Evolutionary conservation across 2,888 invertebrate species (phyloP).

Genomic region (Nipponacmea schrenckii): DNA sequence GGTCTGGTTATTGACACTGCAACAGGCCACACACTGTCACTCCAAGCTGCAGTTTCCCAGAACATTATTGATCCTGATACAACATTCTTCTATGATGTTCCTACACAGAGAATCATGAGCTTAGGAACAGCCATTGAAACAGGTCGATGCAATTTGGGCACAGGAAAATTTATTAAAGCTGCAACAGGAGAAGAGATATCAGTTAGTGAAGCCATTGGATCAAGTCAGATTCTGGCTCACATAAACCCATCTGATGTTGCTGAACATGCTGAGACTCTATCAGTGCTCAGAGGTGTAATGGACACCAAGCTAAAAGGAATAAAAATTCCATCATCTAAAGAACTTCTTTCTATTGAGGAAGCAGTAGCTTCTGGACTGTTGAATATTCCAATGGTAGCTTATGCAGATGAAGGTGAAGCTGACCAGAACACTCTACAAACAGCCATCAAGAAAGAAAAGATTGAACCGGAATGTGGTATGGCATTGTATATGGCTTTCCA

Average conservation of each 20-base stretch:
- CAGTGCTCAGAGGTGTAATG: slow-evolving; percentile 48
- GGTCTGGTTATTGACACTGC: slow-evolving; percentile 68
- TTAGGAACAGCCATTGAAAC: slow-evolving; percentile 53
- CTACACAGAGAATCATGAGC: slow-evolving; percentile 48
- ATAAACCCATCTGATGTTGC: slow-evolving; percentile 50
- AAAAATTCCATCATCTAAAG: slow-evolving; percentile 80
- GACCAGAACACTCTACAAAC: slow-evolving; percentile 49
- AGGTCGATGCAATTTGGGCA: slow-evolving; percentile 53
- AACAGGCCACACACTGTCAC: slow-evolving; percentile 64
- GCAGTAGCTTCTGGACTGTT: slow-evolving; percentile 53
- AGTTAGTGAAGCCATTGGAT: slow-evolving; percentile 89
- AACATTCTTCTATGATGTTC: slow-evolving; percentile 54
- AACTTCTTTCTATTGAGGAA: slow-evolving; percentile 74
- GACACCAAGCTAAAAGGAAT: slow-evolving; percentile 75
- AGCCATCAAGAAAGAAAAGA: slow-evolving; percentile 52
- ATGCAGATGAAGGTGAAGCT: slow-evolving; percentile 42
- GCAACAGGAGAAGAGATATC: slow-evolving; percentile 87
- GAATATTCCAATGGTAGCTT: slow-evolving; percentile 49
- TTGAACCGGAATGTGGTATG: slow-evolving; percentile 49
- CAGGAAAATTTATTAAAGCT: slow-evolving; percentile 67
- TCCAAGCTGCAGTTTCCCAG: slow-evolving; percentile 61
- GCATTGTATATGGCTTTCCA: slow-evolving; percentile 60
- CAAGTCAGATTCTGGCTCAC: slow-evolving; percentile 80
- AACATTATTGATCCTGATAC: slow-evolving; percentile 54
- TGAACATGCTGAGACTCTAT: slow-evolving; percentile 48